A percentile compares a stretch with the other conserved stretches of the same genome.
Evolutionary conservation across 2,888 invertebrate genomes (phyloP).

Genomic region (Ochropleura plecta): DNA sequence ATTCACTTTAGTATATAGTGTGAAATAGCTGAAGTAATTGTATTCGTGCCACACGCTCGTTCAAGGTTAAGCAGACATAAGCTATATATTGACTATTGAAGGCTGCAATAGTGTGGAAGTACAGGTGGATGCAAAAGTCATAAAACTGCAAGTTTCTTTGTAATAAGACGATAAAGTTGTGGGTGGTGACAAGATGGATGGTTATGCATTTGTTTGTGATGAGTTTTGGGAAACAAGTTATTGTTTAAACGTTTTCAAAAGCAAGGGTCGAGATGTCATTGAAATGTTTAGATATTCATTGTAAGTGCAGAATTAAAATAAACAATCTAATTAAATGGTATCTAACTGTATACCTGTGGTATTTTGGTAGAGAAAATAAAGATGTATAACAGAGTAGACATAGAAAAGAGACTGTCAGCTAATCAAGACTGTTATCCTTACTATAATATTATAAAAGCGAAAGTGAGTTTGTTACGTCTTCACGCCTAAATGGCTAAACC

Average conservation of each 20-base stretch:
- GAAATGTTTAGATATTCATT: too few species aligned
- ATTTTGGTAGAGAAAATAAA: neutral
- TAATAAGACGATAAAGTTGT: neutral
- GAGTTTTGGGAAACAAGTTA: neutral
- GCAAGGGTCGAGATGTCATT: neutral
- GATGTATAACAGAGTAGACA: neutral
- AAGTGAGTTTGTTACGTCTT: too few species aligned
- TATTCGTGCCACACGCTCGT: slow-evolving; percentile 78
- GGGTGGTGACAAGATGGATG: neutral
- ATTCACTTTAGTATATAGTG: slow-evolving; percentile 70
- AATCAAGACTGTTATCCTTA: neutral
- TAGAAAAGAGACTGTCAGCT: neutral
- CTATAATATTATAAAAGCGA: too few species aligned
- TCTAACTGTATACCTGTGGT: neutral
- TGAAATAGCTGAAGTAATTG: slow-evolving; percentile 79
- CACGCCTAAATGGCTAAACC: too few species aligned
- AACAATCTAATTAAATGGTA: neutral
- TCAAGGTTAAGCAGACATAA: slow-evolving; percentile 54
- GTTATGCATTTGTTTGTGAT: slow-evolving; percentile 2
- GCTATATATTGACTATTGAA: slow-evolving; percentile 63
- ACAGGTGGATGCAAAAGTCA: slow-evolving; percentile 42
- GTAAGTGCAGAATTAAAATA: neutral
- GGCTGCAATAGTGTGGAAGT: slow-evolving; percentile 52
- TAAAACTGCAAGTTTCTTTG: slow-evolving; percentile 24
- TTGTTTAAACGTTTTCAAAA: neutral